phyloP scores from a whole-genome alignment of 2,797 vertebrate genomes.

The Oreochromis mossambicus region DNA sequence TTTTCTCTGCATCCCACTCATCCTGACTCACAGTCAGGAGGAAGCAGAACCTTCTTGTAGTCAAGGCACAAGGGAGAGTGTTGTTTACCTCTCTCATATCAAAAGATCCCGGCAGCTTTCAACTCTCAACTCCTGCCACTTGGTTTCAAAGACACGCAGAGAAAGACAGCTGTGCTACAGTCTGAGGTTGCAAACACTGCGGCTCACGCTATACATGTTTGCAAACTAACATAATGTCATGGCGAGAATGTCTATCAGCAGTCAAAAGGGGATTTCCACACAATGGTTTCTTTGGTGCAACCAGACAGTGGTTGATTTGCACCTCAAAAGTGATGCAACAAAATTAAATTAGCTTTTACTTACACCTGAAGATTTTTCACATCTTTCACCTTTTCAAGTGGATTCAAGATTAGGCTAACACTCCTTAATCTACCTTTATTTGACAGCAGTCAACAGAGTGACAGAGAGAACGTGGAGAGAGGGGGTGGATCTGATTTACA shows the following conservation, averaged over 20 bases:
- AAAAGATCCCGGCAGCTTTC: background rate
- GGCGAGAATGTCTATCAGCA: background rate
- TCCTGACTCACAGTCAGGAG: constrained; percentile 3
- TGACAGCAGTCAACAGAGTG: background rate
- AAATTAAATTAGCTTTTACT: background rate
- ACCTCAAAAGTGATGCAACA: background rate
- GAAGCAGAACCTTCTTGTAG: constrained; percentile 1
- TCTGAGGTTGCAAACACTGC: background rate
- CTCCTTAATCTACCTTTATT: background rate
- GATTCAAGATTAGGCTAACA: background rate
- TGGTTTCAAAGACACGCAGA: background rate
- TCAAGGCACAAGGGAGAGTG: constrained; percentile 1
- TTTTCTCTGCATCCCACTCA: constrained; percentile 28
- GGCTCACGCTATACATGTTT: background rate
- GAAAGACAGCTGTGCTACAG: constrained; percentile 3
- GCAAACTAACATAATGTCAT: background rate
- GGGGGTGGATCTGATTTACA: background rate
- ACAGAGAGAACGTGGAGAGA: background rate
- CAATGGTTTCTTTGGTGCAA: background rate
- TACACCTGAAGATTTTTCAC: background rate
- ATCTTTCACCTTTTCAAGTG: background rate
- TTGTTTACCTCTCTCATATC: constrained; percentile 26
- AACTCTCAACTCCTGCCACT: constrained; percentile 7
- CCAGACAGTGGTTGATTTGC: background rate
- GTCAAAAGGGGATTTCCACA: constrained; percentile 35